Conservation (phyloP, 2,888 invertebrate species). For the Caenorhabditis japonica region DNA sequence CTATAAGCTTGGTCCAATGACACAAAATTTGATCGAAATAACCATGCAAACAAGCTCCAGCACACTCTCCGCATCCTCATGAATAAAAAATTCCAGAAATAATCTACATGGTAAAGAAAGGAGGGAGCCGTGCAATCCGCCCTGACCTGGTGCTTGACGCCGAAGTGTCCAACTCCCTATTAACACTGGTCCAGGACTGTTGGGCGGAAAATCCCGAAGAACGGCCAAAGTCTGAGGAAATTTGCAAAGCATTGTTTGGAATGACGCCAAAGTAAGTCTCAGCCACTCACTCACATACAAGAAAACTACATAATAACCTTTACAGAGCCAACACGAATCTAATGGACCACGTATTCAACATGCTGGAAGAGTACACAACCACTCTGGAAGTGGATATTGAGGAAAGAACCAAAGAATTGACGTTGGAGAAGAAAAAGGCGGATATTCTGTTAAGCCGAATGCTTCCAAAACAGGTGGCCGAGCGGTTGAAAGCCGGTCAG, state of each 20-base stretch:
- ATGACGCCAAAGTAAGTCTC: constrained; percentile 44
- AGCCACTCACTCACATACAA: background rate
- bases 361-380: constrained; percentile 71
- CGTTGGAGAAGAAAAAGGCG: constrained; percentile 71
- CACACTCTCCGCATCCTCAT: no score
- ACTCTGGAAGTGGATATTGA: constrained; percentile 69
- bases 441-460: constrained; percentile 70
- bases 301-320: background rate
- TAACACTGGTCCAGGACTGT: constrained; percentile 68
- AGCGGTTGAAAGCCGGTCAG: constrained; percentile 71
- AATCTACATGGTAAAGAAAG: constrained; percentile 65
- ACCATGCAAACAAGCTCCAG: no score
- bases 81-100: constrained; percentile 44
- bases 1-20: no score
- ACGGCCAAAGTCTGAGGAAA: constrained; percentile 60
- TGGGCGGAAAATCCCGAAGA: constrained; percentile 68
- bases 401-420: constrained; percentile 68
- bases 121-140: constrained; percentile 57
- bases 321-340: constrained; percentile 56
- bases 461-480: constrained; percentile 68
- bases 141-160: constrained; percentile 57
- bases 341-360: constrained; percentile 75
- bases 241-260: constrained; percentile 31
- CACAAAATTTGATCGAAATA: no score
- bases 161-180: constrained; percentile 53